phyloP scores from a whole-genome alignment of 2,797 vertebrate genomes.

The Sebastes alutus region DNA sequence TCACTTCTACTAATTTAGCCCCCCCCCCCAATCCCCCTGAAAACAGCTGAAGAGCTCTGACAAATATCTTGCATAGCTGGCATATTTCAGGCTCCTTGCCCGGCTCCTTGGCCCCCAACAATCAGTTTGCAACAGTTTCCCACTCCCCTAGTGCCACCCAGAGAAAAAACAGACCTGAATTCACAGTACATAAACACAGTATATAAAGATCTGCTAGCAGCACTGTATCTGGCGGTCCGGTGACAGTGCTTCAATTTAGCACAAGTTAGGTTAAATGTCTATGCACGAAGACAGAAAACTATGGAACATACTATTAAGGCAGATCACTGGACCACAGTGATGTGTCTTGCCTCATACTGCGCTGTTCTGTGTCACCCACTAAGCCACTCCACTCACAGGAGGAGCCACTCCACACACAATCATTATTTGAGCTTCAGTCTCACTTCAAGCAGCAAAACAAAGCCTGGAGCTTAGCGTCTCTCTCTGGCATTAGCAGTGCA shows the following conservation, averaged over 20 bases:
- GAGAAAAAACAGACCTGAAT: not conserved
- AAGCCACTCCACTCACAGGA: constrained; percentile 14
- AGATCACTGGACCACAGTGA: not conserved
- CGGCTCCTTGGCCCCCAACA: not conserved
- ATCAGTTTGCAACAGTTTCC: not conserved
- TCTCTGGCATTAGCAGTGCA: not conserved
- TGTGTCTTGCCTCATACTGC: not conserved
- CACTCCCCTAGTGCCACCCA: not conserved
- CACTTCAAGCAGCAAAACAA: constrained; percentile 33
- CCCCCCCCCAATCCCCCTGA: not conserved
- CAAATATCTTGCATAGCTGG: not conserved
- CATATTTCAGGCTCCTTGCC: not conserved
- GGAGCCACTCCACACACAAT: constrained; percentile 20
- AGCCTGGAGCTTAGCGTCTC: constrained; percentile 3
- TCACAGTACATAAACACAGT: not conserved
- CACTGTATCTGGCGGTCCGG: no score
- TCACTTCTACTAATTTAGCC: not conserved
- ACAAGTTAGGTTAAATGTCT: not conserved
- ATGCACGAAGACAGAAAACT: not conserved
- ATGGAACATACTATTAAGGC: not conserved
- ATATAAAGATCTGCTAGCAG: not conserved
- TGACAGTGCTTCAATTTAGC: not conserved
- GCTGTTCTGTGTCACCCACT: not conserved
- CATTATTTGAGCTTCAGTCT: constrained; percentile 28
- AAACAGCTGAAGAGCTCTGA: not conserved